These are phyloP conservation scores for Marcusenius ussheri DNA, from an alignment of 2,113 vertebrate species.

Conservation along the genomic window DNA sequence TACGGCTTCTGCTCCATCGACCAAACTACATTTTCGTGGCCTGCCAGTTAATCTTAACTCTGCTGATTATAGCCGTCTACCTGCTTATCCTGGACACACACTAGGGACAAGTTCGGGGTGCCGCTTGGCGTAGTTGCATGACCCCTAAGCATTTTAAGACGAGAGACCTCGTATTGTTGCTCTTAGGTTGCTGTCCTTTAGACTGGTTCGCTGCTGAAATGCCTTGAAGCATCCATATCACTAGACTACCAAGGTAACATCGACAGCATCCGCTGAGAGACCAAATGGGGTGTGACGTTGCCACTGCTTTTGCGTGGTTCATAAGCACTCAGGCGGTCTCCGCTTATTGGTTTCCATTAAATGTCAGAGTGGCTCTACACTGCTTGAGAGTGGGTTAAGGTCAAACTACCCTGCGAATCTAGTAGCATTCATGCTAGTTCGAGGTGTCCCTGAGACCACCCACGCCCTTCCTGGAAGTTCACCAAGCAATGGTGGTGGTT, in stretches of 20 bases:
- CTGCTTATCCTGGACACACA: not conserved
- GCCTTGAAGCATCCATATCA: not conserved
- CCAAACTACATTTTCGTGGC: not conserved
- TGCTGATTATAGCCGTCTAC: not conserved
- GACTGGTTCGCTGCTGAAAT: not conserved
- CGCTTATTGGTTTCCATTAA: not conserved
- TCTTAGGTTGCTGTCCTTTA: not conserved
- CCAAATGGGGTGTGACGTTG: not conserved
- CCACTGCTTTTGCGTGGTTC: slow-evolving; percentile 22
- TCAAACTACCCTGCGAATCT: not conserved
- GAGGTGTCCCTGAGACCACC: not conserved
- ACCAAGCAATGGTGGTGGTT: not conserved
- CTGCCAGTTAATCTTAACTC: not conserved
- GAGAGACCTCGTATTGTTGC: not conserved
- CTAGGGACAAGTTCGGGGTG: not conserved
- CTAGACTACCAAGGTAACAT: not conserved
- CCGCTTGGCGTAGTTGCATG: not conserved
- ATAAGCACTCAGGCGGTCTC: not conserved
- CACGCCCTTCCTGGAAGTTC: not conserved
- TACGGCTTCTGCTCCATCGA: not conserved
- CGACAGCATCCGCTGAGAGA: not conserved
- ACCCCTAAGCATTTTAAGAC: not conserved
- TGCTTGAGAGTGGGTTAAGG: not conserved
- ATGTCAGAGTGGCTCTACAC: not conserved
- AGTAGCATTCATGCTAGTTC: not conserved